A percentile compares a stretch with the other conserved stretches of the same genome.
Evolutionary conservation across 2,888 invertebrate genomes (phyloP).

Genomic region (Drosophila limbata): DNA sequence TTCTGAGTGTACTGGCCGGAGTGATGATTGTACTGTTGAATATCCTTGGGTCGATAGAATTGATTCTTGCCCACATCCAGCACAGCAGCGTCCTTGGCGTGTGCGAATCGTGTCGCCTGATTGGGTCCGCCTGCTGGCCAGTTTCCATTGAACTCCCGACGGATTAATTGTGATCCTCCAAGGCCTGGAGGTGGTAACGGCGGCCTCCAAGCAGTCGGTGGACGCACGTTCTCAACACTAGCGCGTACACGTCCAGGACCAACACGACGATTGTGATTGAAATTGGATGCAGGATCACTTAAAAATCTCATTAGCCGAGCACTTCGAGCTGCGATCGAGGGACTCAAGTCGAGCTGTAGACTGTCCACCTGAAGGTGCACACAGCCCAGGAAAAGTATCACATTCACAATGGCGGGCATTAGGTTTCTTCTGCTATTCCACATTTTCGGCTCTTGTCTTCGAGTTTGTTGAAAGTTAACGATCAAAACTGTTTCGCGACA

Average conservation of each 20-base stretch:
- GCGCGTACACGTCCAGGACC: conserved; percentile 60
- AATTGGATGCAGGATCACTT: conserved; percentile 49
- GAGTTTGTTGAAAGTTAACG: conserved; percentile 20
- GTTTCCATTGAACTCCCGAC: conserved; percentile 67
- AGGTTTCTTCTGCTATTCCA: conserved; percentile 25
- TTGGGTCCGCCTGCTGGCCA: conserved; percentile 55
- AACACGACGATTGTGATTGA: conserved; percentile 46
- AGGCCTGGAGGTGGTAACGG: conserved; percentile 39
- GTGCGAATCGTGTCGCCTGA: conserved; percentile 65
- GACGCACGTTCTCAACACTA: conserved; percentile 64
- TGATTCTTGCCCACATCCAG: conserved; percentile 71
- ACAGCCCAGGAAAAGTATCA: conserved; percentile 34
- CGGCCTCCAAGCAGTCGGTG: conserved; percentile 31
- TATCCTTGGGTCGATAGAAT: conserved; percentile 53
- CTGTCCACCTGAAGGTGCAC: conserved; percentile 40
- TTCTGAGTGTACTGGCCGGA: conserved; percentile 69
- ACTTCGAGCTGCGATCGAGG: conserved; percentile 43
- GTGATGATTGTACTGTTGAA: conserved; percentile 51
- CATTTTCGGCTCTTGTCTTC: conserved; percentile 34
- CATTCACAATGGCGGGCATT: conserved; percentile 17
- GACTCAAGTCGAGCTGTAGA: conserved; percentile 14
- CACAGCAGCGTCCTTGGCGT: conserved; percentile 67
- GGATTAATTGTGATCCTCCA: conserved; percentile 63
- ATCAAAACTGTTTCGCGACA: conserved; percentile 38
- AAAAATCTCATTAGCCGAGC: conserved; percentile 71